Evolutionary conservation across 2,113 vertebrate species (phyloP).

Genomic region (Phoxinus phoxinus): DNA sequence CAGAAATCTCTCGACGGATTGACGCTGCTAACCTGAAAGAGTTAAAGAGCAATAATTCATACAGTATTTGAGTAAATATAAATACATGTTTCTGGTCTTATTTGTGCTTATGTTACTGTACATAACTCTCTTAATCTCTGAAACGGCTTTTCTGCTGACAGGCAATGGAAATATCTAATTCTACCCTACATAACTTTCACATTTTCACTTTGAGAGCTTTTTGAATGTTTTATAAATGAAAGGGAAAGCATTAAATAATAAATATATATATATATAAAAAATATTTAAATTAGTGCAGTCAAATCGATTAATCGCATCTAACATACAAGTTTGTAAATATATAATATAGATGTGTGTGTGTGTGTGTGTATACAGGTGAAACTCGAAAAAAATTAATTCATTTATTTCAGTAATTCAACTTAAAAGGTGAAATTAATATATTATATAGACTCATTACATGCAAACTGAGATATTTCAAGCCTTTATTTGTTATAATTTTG

Average conservation of each 20-base stretch:
- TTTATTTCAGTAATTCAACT: too few species aligned
- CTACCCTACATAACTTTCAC: background rate
- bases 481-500: too few species aligned
- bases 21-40: constrained; percentile 90
- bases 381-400: too few species aligned
- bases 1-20: constrained; percentile 87
- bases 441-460: too few species aligned
- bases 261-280: background rate
- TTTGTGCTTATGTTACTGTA: background rate
- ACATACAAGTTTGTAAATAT: too few species aligned
- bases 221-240: background rate
- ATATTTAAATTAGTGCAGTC: background rate
- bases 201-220: background rate
- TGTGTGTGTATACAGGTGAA: too few species aligned
- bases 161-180: background rate
- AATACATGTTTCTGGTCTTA: background rate
- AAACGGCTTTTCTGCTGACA: background rate
- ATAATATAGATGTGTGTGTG: too few species aligned
- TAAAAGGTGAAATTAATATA: too few species aligned
- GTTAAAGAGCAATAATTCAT: background rate
- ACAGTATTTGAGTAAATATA: background rate
- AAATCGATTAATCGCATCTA: too few species aligned
- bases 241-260: constrained; percentile 16
- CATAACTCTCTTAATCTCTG: background rate
- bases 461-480: too few species aligned